A percentile compares a stretch with the other conserved stretches of the same genome.
Conservation (phyloP, 2,888 invertebrate species). For the Tryphoninae sp. region DNA sequence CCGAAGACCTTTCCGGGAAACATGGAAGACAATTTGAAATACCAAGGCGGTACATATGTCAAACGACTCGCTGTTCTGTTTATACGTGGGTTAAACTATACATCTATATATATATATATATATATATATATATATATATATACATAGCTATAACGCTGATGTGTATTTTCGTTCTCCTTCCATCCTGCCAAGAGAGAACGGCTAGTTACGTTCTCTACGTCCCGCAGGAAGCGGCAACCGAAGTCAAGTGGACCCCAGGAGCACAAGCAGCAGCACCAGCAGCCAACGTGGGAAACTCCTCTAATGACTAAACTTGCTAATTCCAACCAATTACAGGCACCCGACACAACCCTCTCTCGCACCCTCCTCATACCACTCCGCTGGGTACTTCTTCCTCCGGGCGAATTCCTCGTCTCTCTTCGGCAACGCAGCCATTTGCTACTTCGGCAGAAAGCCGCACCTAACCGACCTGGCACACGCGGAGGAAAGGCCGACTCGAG, state of each 20-base stretch:
- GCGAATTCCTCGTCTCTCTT: slow-evolving; percentile 57
- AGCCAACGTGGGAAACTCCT: slow-evolving; percentile 78
- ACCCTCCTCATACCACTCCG: slow-evolving; percentile 38
- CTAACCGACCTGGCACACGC: slow-evolving; percentile 38
- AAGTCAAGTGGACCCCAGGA: slow-evolving; percentile 75
- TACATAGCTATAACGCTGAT: slow-evolving; percentile 37
- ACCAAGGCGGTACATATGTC: slow-evolving; percentile 14
- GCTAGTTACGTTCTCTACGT: slow-evolving; percentile 69
- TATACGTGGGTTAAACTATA: slow-evolving; percentile 44
- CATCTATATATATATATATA: slow-evolving; percentile 4
- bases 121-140: not conserved
- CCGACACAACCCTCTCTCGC: slow-evolving; percentile 65
- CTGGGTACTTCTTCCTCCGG: slow-evolving; percentile 38
- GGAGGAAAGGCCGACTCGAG: not conserved
- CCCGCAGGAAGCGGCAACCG: slow-evolving; percentile 72
- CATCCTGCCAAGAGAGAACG: slow-evolving; percentile 50
- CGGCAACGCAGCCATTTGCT: slow-evolving; percentile 50
- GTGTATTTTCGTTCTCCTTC: slow-evolving; percentile 59
- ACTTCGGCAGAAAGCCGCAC: slow-evolving; percentile 53
- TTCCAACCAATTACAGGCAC: slow-evolving; percentile 80
- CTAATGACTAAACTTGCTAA: slow-evolving; percentile 82
- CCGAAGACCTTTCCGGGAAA: slow-evolving; percentile 11
- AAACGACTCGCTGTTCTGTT: slow-evolving; percentile 42
- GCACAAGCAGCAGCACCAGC: slow-evolving; percentile 6
- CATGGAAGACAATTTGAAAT: slow-evolving; percentile 39